Evolutionary conservation across 2,113 vertebrate genomes (phyloP).

Genomic region (Hydrolagus affinis): DNA sequence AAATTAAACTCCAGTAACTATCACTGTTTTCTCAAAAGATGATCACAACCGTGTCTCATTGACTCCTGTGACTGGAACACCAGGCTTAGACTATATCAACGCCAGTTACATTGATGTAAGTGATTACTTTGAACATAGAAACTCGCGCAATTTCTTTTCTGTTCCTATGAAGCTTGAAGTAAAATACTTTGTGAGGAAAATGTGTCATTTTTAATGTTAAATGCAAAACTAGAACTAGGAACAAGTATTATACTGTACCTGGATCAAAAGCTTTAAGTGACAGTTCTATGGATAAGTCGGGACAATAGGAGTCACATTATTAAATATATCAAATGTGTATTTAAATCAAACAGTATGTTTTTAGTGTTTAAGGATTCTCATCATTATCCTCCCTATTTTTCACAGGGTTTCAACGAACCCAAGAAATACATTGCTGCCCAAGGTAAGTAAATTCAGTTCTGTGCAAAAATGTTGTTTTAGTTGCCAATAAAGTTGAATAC

Average conservation of each 20-base stretch:
- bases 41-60: slow-evolving; percentile 86
- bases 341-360: neutral
- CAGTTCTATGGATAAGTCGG: neutral
- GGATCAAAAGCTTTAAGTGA: neutral
- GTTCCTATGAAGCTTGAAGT: neutral
- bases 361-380: slow-evolving; percentile 12
- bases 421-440: slow-evolving; percentile 96
- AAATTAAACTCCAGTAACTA: neutral
- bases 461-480: neutral
- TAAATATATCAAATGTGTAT: neutral
- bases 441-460: slow-evolving; percentile 65
- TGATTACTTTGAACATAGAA: neutral
- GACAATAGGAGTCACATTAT: neutral
- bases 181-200: neutral
- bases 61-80: slow-evolving; percentile 59
- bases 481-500: neutral
- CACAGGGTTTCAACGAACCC: slow-evolving; percentile 84
- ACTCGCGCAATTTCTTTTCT: too few species aligned
- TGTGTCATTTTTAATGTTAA: neutral
- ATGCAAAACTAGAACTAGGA: neutral
- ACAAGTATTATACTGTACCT: too few species aligned
- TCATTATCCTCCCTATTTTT: slow-evolving; percentile 28
- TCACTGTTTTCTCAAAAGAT: slow-evolving; percentile 55
- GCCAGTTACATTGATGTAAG: slow-evolving; percentile 89
- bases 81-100: slow-evolving; percentile 85